These are phyloP conservation scores for Oreonectes daqikongensis DNA, from an alignment of 2,797 vertebrate genomes.

Conservation along the genomic window DNA sequence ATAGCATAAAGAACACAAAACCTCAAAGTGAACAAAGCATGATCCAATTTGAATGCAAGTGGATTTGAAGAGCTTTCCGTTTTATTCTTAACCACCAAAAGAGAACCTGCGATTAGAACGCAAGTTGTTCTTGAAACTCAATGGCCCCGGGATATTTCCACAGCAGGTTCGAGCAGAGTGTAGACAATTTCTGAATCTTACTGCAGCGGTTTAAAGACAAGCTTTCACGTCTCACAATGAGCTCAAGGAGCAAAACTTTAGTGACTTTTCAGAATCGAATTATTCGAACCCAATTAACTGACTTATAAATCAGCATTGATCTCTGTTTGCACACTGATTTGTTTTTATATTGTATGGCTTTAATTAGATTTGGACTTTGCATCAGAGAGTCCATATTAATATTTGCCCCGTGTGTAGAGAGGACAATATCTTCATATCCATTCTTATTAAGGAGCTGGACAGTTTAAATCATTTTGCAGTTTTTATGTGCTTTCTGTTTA, in stretches of 20 bases:
- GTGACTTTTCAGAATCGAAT: slow-evolving; percentile 57
- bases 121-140: slow-evolving; percentile 17
- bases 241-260: slow-evolving; percentile 15
- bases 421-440: slow-evolving; percentile 57
- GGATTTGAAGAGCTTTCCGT: not conserved
- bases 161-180: slow-evolving; percentile 9
- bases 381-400: slow-evolving; percentile 76
- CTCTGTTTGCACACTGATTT: slow-evolving; percentile 66
- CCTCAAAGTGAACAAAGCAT: not conserved
- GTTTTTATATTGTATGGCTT: slow-evolving; percentile 74
- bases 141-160: slow-evolving; percentile 7
- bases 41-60: not conserved
- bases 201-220: not conserved
- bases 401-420: slow-evolving; percentile 64
- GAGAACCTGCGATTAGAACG: not conserved
- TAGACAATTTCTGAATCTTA: slow-evolving; percentile 11
- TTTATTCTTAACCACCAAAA: slow-evolving; percentile 6
- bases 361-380: slow-evolving; percentile 76
- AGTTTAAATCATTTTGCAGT: slow-evolving; percentile 65
- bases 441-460: slow-evolving; percentile 49
- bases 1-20: slow-evolving; percentile 3
- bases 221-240: not conserved
- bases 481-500: slow-evolving; percentile 61
- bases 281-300: slow-evolving; percentile 73
- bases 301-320: slow-evolving; percentile 67